Percentiles rank a stretch among this genome's conserved stretches.
Evolutionary conservation across 2,113 vertebrate genomes (phyloP).

Genomic region (Bos indicus): DNA sequence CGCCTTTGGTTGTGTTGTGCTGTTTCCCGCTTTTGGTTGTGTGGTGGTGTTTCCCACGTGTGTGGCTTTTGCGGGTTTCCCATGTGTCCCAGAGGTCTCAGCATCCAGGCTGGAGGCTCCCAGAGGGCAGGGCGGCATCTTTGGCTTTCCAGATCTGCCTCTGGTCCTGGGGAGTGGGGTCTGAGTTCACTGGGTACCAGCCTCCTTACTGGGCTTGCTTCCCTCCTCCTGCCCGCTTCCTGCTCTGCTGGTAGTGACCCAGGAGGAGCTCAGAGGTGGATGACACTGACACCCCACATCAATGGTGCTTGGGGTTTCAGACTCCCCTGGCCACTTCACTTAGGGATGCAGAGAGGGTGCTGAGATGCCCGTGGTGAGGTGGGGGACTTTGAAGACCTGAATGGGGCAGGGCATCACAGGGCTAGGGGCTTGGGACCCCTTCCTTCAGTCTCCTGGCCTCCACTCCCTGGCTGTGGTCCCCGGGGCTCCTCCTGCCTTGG

Average conservation of each 20-base stretch:
- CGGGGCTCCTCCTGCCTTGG: too few relatives aligned
- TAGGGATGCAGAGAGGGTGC: neutral
- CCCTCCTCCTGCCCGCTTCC: neutral
- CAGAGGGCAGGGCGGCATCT: neutral
- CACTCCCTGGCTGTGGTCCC: neutral
- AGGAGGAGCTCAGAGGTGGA: neutral
- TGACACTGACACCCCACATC: neutral
- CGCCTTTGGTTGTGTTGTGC: rapidly evolving
- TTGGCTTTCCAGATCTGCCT: neutral
- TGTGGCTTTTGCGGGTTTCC: neutral
- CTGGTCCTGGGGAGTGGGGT: neutral
- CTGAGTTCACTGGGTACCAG: neutral
- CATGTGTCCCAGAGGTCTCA: neutral
- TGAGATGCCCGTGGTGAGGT: neutral
- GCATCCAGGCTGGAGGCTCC: neutral
- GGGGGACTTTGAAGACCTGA: neutral
- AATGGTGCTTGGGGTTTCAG: neutral
- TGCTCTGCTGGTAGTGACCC: neutral
- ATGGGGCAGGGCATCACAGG: neutral
- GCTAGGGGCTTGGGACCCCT: neutral
- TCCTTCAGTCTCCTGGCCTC: neutral
- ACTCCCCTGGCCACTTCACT: neutral
- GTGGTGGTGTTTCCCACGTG: too few relatives aligned
- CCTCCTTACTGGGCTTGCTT: slow-evolving; percentile 59
- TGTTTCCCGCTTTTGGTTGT: too few relatives aligned